Evolutionary conservation across 2,113 vertebrate species (phyloP).

Genomic region (Picathartes gymnocephalus): DNA sequence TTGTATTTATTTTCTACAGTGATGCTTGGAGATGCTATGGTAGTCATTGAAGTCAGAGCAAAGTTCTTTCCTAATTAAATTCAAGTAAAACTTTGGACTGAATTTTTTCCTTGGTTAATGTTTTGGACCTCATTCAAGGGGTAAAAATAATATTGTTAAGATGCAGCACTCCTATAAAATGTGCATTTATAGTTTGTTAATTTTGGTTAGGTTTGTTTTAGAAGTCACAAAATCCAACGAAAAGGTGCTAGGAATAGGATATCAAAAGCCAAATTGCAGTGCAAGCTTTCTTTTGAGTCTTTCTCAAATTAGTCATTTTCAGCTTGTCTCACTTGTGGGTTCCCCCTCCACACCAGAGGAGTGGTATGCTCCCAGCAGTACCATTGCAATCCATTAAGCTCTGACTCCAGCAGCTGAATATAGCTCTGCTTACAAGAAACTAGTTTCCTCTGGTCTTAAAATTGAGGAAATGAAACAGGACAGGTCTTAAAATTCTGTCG

Average conservation of each 20-base stretch:
- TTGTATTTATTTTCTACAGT: not conserved
- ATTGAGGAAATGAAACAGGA: not conserved
- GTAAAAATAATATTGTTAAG: not conserved
- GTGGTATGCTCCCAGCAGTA: not conserved
- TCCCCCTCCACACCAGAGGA: not conserved
- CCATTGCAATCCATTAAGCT: not conserved
- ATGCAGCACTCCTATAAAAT: not conserved
- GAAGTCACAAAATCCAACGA: not conserved
- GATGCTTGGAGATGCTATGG: not conserved
- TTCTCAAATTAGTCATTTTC: not conserved
- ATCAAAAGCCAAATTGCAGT: not conserved
- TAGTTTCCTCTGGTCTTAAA: not conserved
- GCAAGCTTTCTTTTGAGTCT: not conserved
- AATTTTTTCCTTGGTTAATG: not conserved
- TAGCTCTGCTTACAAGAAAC: not conserved
- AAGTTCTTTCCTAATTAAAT: not conserved
- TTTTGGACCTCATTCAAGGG: not conserved
- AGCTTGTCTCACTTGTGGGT: not conserved
- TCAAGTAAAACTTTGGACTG: not conserved
- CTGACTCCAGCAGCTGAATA: not conserved
- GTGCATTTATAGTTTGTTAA: not conserved
- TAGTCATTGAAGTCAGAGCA: not conserved
- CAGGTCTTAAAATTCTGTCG: not conserved
- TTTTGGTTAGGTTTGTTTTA: not conserved
- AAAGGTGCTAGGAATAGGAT: not conserved